A percentile compares a stretch with the other conserved stretches of the same genome.
Evolutionary conservation across 1,140 invertebrate genomes (phyloP).

Genomic region (Pachyrhynchus sulphureomaculatus): DNA sequence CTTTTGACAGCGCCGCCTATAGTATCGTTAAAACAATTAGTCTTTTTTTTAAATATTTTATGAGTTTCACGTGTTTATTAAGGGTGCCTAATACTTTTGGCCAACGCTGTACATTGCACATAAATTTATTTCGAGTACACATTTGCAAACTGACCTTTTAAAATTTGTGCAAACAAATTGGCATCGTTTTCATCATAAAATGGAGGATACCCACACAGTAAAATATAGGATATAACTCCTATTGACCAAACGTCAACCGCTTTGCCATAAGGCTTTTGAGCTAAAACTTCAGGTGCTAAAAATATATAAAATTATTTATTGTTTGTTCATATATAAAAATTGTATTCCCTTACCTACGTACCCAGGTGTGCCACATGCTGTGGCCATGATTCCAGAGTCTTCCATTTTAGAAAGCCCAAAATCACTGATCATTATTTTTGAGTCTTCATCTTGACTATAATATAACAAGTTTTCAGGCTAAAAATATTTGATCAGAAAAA

Average conservation of each 20-base stretch:
- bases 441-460: constrained; percentile 95
- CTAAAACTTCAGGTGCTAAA: constrained; percentile 93
- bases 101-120: no score
- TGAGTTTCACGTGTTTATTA: no score
- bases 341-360: constrained; percentile 61
- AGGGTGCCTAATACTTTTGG: no score
- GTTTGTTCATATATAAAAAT: background rate
- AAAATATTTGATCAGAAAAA: constrained; percentile 53
- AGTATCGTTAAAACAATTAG: no score
- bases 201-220: constrained; percentile 96
- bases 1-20: no score
- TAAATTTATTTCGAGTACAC: no score
- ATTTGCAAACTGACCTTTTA: constrained; percentile 76
- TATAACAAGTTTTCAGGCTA: constrained; percentile 98
- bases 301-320: constrained; percentile 43
- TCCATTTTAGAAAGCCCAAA: constrained; percentile 99
- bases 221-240: constrained; percentile 97
- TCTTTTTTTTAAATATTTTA: no score
- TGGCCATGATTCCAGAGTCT: constrained; percentile 98
- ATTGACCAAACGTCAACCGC: constrained; percentile 99
- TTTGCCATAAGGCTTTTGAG: constrained; percentile 98
- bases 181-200: constrained; percentile 99
- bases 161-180: constrained; percentile 96
- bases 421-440: constrained; percentile 99
- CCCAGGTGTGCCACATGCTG: constrained; percentile 97